phyloP scores from a whole-genome alignment of 2,888 invertebrate genomes.

The Keiferia lycopersicella region DNA sequence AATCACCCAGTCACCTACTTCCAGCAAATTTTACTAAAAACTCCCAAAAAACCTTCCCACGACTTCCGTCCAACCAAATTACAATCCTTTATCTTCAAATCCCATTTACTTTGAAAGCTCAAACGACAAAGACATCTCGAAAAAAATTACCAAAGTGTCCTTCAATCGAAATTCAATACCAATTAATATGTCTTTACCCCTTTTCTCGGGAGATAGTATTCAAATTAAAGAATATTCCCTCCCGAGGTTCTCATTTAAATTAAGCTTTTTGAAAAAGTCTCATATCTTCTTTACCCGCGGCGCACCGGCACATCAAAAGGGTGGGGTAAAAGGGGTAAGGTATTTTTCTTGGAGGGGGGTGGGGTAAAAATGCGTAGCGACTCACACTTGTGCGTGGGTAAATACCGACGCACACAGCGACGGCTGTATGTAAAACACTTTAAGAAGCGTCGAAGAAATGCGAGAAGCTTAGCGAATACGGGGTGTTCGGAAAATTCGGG shows the following conservation, averaged over 20 bases:
- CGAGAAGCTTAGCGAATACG: constrained; percentile 76
- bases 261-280: constrained; percentile 81
- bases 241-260: constrained; percentile 77
- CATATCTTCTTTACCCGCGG: constrained; percentile 80
- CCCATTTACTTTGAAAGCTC: constrained; percentile 47
- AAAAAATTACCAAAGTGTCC: constrained; percentile 53
- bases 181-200: constrained; percentile 69
- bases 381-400: constrained; percentile 77
- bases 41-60: neutral
- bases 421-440: constrained; percentile 80
- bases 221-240: constrained; percentile 75
- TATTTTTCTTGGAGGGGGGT: constrained; percentile 68
- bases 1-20: constrained; percentile 3
- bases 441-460: constrained; percentile 81
- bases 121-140: constrained; percentile 40
- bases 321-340: constrained; percentile 71
- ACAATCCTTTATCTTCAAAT: constrained; percentile 44
- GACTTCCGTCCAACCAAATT: constrained; percentile 32
- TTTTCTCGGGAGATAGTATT: constrained; percentile 68
- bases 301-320: constrained; percentile 75
- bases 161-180: constrained; percentile 78
- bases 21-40: neutral
- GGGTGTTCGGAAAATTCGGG: constrained; percentile 49
- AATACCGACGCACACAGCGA: constrained; percentile 73
- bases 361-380: constrained; percentile 77